phyloP scores from a whole-genome alignment of 2,888 invertebrate genomes.

The Xylocampa areola region DNA sequence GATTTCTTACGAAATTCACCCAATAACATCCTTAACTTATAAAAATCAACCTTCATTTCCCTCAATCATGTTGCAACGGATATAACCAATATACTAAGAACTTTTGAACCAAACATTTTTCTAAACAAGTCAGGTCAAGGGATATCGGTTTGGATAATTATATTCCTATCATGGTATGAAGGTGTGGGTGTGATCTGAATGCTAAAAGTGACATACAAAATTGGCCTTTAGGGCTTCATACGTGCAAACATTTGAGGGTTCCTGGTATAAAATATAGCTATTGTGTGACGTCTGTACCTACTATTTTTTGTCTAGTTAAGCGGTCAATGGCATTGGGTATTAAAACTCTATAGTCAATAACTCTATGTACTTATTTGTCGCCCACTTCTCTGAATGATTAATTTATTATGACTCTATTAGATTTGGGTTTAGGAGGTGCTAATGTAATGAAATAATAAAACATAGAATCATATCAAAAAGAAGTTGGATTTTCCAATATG shows the following conservation, averaged over 20 bases:
- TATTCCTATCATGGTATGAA: conserved; percentile 77
- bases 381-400: conserved; percentile 24
- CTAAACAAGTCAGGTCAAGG: conserved; percentile 30
- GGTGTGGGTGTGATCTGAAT: conserved; percentile 69
- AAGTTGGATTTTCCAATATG: no score
- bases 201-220: conserved; percentile 75
- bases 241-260: conserved; percentile 61
- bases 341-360: conserved; percentile 22
- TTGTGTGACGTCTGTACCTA: not conserved
- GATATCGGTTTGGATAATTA: conserved; percentile 53
- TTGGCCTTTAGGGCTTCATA: conserved; percentile 66
- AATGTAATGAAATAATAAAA: no score
- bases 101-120: conserved; percentile 20
- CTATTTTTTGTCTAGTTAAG: conserved; percentile 19
- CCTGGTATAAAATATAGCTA: conserved; percentile 30
- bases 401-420: conserved; percentile 7
- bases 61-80: conserved; percentile 69
- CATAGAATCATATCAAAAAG: no score
- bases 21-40: conserved; percentile 64
- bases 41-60: conserved; percentile 73
- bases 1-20: conserved; percentile 40
- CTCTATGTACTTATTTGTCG: conserved; percentile 15
- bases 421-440: conserved; percentile 5
- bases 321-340: conserved; percentile 31
- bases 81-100: conserved; percentile 52